Evolutionary conservation across 2,797 vertebrate genomes (phyloP).

Genomic region (Myioborus melanocephalus): DNA sequence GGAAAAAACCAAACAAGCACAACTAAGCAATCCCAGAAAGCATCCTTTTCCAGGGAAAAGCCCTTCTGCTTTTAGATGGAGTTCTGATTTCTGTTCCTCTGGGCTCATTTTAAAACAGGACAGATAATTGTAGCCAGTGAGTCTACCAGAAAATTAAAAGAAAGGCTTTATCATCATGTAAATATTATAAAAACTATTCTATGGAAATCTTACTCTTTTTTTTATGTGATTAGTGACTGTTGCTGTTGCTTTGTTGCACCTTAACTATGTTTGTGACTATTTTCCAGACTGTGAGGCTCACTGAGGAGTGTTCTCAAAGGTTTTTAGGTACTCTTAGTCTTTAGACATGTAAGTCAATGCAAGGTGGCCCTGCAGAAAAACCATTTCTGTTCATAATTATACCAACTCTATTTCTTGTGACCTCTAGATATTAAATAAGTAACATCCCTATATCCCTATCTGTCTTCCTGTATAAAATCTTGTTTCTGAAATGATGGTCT

Average conservation of each 20-base stretch:
- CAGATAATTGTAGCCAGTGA: not conserved
- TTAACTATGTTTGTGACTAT: not conserved
- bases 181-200: not conserved
- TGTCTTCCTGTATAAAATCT: not conserved
- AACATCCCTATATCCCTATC: not conserved
- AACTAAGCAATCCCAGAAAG: not conserved
- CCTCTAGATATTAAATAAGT: not conserved
- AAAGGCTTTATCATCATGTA: not conserved
- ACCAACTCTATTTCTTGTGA: not conserved
- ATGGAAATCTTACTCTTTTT: not conserved
- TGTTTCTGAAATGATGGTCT: not conserved
- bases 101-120: not conserved
- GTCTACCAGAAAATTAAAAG: not conserved
- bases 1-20: not conserved
- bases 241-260: not conserved
- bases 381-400: not conserved
- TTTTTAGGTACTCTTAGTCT: not conserved
- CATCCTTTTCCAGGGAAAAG: accelerated
- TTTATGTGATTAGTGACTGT: not conserved
- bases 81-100: not conserved
- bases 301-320: not conserved
- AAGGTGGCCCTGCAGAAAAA: not conserved
- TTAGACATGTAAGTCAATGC: not conserved
- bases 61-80: not conserved
- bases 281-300: not conserved